Conservation (phyloP, 64 coral and sea anemone species). For the Astreopora myriophthalma region DNA sequence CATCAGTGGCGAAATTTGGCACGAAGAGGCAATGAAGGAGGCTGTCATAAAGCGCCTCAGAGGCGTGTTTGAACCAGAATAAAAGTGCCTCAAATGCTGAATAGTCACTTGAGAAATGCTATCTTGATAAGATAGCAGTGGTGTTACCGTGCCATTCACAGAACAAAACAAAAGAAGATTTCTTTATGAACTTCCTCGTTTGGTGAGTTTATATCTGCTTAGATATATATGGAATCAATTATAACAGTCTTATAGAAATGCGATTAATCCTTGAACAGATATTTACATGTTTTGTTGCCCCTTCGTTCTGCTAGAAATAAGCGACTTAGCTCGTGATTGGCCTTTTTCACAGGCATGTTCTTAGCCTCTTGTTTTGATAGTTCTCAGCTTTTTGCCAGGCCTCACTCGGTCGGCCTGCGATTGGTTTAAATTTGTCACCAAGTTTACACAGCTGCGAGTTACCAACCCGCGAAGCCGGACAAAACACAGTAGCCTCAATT, state of each 20-base stretch:
- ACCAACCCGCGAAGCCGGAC: constrained; percentile 73
- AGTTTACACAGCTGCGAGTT: constrained; percentile 94
- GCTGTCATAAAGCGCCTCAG: not conserved
- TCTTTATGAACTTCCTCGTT: not conserved
- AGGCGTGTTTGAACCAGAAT: not conserved
- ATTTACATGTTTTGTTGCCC: not conserved
- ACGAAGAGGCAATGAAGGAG: not conserved
- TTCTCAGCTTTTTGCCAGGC: constrained; percentile 81
- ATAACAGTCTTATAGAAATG: too few relatives aligned
- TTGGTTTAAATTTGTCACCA: constrained; percentile 97
- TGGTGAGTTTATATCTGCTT: not conserved
- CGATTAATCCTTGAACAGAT: not conserved
- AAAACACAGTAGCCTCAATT: constrained; percentile 79
- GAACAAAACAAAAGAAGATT: not conserved
- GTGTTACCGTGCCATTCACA: not conserved
- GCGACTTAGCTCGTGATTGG: constrained; percentile 46
- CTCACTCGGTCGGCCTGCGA: constrained; percentile 56
- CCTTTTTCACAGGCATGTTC: constrained; percentile 3
- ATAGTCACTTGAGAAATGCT: not conserved
- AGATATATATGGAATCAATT: too few relatives aligned
- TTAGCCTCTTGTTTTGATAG: constrained; percentile 77
- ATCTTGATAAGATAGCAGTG: not conserved
- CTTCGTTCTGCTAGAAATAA: not conserved
- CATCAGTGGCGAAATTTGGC: not conserved
- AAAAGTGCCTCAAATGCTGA: not conserved